Percentiles rank a stretch among this genome's conserved stretches.
phyloP scores from a whole-genome alignment of 2,113 vertebrate species.

The Choloepus hoffmanni region DNA sequence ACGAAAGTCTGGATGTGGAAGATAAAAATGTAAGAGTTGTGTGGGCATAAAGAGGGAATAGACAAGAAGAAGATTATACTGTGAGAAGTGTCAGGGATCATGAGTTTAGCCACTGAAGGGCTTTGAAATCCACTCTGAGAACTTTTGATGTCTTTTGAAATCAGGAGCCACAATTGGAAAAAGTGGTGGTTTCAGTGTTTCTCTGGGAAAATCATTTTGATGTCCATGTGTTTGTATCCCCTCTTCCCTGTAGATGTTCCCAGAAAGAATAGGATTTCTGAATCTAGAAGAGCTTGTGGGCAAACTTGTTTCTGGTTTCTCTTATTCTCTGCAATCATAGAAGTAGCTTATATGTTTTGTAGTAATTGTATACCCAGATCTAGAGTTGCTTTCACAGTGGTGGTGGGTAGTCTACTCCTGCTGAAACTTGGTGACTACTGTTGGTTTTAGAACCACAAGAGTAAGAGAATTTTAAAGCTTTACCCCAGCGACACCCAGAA shows the following conservation, averaged over 20 bases:
- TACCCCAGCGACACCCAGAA: neutral
- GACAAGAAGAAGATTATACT: neutral
- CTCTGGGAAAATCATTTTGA: conserved; percentile 47
- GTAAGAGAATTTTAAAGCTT: conserved; percentile 32
- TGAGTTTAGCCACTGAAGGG: neutral
- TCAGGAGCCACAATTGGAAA: neutral
- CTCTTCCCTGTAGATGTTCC: neutral
- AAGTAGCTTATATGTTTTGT: neutral
- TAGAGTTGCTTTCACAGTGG: neutral
- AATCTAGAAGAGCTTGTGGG: neutral
- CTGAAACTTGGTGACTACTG: neutral
- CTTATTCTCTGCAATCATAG: neutral
- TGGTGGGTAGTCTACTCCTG: neutral
- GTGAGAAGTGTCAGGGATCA: conserved; percentile 17
- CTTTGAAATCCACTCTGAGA: neutral
- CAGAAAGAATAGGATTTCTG: conserved; percentile 1
- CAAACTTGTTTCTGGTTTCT: neutral
- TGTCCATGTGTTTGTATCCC: neutral
- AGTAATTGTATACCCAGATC: neutral
- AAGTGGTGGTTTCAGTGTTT: conserved; percentile 45
- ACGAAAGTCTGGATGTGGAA: conserved; percentile 61
- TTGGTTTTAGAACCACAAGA: conserved; percentile 26
- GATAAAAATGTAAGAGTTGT: conserved; percentile 48
- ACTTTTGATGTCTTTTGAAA: conserved; percentile 56
- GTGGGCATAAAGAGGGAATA: conserved; percentile 27